phyloP scores from a whole-genome alignment of 2,113 vertebrate species.

The Vidua macroura region DNA sequence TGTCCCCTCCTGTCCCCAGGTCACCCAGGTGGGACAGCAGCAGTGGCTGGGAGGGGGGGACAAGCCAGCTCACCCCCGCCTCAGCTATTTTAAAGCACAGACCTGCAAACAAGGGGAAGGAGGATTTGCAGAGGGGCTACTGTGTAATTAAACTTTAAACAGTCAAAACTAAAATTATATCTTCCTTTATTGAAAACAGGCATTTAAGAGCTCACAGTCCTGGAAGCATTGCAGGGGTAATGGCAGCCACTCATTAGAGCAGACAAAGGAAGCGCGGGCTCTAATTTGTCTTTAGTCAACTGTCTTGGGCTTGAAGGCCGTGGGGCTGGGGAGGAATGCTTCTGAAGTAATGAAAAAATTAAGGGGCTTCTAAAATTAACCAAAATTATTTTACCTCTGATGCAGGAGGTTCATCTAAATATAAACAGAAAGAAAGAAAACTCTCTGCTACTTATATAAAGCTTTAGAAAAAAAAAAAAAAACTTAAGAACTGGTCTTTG shows the following conservation, averaged over 20 bases:
- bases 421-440: constrained; percentile 69
- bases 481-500: background rate
- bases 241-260: constrained; percentile 77
- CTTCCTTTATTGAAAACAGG: constrained; percentile 63
- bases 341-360: constrained; percentile 56
- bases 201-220: constrained; percentile 65
- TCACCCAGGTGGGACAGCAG: rapidly evolving
- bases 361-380: constrained; percentile 71
- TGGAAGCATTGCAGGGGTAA: constrained; percentile 23
- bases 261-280: constrained; percentile 71
- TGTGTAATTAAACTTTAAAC: constrained; percentile 70
- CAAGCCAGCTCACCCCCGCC: background rate
- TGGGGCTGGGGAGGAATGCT: constrained; percentile 8
- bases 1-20: background rate
- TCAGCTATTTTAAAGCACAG: background rate
- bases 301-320: constrained; percentile 67
- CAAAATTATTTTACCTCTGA: constrained; percentile 62
- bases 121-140: constrained; percentile 38
- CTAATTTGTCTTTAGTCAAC: constrained; percentile 72
- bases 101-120: background rate
- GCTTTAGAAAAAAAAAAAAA: background rate
- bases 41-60: background rate
- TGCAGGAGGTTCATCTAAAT: constrained; percentile 67
- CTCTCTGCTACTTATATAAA: constrained; percentile 45
- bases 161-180: constrained; percentile 61